A percentile compares a stretch with the other conserved stretches of the same genome.
Evolutionary conservation across 2,888 invertebrate genomes (phyloP).

Genomic region (Euphydryas editha): DNA sequence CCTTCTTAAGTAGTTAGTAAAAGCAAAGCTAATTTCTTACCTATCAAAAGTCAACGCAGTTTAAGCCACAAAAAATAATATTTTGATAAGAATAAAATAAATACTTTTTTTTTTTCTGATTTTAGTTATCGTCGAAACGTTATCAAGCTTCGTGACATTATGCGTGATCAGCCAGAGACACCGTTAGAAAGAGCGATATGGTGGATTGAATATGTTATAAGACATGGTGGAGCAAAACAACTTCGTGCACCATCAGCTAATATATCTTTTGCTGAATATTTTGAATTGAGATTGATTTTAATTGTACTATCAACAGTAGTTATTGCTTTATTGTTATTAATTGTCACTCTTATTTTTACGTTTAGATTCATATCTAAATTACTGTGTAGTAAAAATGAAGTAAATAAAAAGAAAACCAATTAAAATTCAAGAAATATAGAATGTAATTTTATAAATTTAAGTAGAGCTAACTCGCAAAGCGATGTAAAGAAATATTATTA

Average conservation of each 20-base stretch:
- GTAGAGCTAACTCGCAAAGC: too few species aligned
- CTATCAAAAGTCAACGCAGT: too few species aligned
- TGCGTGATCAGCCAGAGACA: neutral
- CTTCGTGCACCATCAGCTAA: constrained; percentile 37
- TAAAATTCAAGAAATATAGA: neutral
- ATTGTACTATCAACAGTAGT: neutral
- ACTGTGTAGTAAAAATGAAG: neutral
- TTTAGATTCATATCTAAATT: neutral
- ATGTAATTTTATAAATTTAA: too few species aligned
- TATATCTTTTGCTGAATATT: constrained; percentile 34
- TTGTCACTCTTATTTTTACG: neutral
- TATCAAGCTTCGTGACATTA: neutral
- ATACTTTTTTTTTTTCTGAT: neutral
- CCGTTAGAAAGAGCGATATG: neutral
- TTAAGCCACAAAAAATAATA: too few species aligned
- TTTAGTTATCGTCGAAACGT: neutral
- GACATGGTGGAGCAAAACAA: constrained; percentile 30
- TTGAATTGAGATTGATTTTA: constrained; percentile 21
- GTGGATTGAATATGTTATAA: neutral
- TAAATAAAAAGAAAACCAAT: neutral
- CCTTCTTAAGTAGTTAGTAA: too few species aligned
- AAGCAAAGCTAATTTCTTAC: too few species aligned
- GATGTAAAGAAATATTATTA: too few species aligned
- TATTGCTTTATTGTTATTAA: neutral
- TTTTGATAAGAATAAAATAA: neutral